phyloP scores from a whole-genome alignment of 2,113 vertebrate genomes.

The Callipepla californica region DNA sequence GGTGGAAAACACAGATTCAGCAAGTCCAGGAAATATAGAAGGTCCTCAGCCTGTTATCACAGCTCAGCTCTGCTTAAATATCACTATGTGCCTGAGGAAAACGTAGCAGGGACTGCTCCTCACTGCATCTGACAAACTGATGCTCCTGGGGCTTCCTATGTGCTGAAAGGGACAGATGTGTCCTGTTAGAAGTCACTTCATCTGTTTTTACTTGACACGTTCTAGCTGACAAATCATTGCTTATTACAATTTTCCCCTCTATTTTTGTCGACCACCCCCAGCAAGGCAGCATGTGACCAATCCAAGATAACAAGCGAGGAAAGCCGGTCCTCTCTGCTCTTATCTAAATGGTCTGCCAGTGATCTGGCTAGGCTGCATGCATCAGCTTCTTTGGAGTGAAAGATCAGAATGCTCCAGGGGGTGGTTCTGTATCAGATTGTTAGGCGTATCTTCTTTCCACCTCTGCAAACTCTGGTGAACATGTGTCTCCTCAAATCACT shows the following conservation, averaged over 20 bases:
- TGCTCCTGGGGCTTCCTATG: accelerated
- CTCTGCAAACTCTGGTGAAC: conserved; percentile 10
- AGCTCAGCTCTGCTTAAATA: background rate
- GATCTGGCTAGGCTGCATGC: background rate
- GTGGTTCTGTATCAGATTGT: conserved; percentile 71
- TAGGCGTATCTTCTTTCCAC: conserved; percentile 50
- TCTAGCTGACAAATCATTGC: conserved; percentile 17
- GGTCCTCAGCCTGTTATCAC: background rate
- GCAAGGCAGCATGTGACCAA: background rate
- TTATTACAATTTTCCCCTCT: background rate
- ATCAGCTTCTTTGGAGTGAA: conserved; percentile 49
- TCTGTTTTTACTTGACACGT: background rate
- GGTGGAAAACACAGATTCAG: background rate
- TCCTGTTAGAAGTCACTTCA: conserved; percentile 19
- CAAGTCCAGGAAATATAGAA: background rate
- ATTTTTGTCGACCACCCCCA: background rate
- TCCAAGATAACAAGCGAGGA: conserved; percentile 1
- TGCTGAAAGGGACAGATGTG: conserved; percentile 7
- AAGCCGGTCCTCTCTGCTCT: conserved; percentile 1
- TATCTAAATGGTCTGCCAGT: conserved; percentile 31
- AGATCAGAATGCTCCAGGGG: conserved; percentile 35
- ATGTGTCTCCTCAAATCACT: conserved; percentile 26
- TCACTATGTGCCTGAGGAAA: background rate
- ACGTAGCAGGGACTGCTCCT: background rate
- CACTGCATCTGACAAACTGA: background rate